Evolutionary conservation across 2,113 vertebrate genomes (phyloP), one percentile per base, ranked within the genome.

Genomic region (Cottus gobio): DNA sequence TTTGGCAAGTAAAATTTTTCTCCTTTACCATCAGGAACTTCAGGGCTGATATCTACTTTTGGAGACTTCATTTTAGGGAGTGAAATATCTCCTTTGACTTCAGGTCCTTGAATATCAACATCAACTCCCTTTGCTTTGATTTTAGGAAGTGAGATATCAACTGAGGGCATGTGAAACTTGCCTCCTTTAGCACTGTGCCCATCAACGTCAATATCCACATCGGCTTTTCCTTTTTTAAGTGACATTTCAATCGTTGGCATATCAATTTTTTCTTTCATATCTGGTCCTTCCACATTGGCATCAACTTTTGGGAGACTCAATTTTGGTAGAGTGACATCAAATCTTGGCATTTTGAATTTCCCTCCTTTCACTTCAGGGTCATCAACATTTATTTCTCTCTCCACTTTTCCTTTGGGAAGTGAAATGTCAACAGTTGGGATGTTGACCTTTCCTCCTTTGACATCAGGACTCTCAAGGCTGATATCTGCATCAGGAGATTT

Each of bases 121-220:
- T 89, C 85, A 15, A 30, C 0, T 67, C 86, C 70, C 0, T 57
- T 69, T 36, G 63, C 18, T 56, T 90, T 88, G 1, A 93, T 78
- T 84, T 89, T 93, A 1, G 93, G 93, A 20, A 95, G 67, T 1
- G 92, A 93, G 0, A 95, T 28, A 36, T 93, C 89, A 8, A 93
- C 12, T 6, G 85, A 85, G 0, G 94, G 88, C 77, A 95, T 87
- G 18, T 89, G 89, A 4, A 95, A 88, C 85, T 39, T 92, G 54
- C 90, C 79, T 37, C 78, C 73, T 85, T 88, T 88, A 2, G 42
- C 82, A 0, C 1, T 3, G 0, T 61, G 79, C 0, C 52, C 72
- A 2, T 61, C 73, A 28, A 79, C 34, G 12, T 77, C 67, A 58
- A 77, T 4, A 28, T 77, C 60, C 2, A 22, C 76, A 0, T 52